Evolutionary conservation across 2,113 vertebrate genomes (phyloP).

Genomic region (Butorides virescens): DNA sequence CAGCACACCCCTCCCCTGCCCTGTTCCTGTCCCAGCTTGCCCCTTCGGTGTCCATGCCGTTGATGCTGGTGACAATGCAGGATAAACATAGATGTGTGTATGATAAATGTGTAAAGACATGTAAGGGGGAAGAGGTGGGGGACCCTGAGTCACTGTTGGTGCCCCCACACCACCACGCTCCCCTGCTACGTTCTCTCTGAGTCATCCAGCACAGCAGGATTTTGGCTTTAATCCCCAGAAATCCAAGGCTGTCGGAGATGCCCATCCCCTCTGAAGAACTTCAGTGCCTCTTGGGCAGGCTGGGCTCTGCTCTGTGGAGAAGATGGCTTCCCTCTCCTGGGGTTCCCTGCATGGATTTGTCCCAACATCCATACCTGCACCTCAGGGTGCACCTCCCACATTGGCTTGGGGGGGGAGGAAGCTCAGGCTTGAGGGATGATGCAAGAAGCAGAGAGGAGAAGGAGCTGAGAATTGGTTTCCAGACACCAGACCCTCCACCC

Average conservation of each 20-base stretch:
- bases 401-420: not conserved
- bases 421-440: not conserved
- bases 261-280: not conserved
- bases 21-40: not conserved
- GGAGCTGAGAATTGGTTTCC: not conserved
- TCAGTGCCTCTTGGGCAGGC: not conserved
- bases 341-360: not conserved
- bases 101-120: too few species aligned
- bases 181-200: not conserved
- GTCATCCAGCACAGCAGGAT: not conserved
- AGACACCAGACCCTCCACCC: not conserved
- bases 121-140: not conserved
- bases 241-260: not conserved
- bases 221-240: not conserved
- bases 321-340: not conserved
- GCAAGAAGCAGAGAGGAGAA: not conserved
- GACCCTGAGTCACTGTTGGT: not conserved
- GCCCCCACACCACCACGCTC: not conserved
- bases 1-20: not conserved
- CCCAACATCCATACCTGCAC: not conserved
- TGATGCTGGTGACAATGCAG: not conserved
- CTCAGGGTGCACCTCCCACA: not conserved
- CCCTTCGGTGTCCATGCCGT: accelerated
- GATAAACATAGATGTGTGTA: not conserved
- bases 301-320: not conserved